phyloP scores from a whole-genome alignment of 2,888 invertebrate genomes.

The Dryobotodes eremita region DNA sequence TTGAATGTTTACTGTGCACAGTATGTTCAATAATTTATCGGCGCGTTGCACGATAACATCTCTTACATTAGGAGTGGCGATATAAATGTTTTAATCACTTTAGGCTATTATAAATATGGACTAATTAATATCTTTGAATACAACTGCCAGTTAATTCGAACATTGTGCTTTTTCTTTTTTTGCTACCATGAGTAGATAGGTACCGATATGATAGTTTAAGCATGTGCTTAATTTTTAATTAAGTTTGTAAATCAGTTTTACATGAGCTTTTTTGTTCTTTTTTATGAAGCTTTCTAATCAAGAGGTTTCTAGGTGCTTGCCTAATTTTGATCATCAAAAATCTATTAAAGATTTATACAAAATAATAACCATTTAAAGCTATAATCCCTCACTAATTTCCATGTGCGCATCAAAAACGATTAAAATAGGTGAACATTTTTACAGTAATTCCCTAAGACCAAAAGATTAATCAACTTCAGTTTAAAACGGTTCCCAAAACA shows the following conservation, averaged over 20 bases:
- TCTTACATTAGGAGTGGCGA: constrained; percentile 54
- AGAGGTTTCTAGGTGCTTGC: not conserved
- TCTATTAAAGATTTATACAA: not conserved
- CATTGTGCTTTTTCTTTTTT: constrained; percentile 24
- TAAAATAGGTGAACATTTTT: not conserved
- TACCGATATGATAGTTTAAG: not conserved
- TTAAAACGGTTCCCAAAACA: not conserved
- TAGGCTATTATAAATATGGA: constrained; percentile 46
- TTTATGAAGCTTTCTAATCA: not conserved
- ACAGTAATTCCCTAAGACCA: too few species aligned
- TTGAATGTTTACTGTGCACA: constrained; percentile 77
- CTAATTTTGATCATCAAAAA: not conserved
- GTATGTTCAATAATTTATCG: constrained; percentile 68
- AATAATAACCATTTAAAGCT: not conserved
- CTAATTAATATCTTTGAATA: constrained; percentile 56
- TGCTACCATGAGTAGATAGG: not conserved
- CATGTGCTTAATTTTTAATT: constrained; percentile 17
- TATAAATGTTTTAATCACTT: constrained; percentile 53
- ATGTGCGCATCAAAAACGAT: not conserved
- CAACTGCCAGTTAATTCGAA: constrained; percentile 19
- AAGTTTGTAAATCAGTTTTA: not conserved
- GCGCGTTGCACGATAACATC: constrained; percentile 59
- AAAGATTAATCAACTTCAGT: not conserved
- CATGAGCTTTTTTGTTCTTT: not conserved
- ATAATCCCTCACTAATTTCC: not conserved